Conservation (phyloP, 64 coral and sea anemone genomes). For the Acropora tenuis region DNA sequence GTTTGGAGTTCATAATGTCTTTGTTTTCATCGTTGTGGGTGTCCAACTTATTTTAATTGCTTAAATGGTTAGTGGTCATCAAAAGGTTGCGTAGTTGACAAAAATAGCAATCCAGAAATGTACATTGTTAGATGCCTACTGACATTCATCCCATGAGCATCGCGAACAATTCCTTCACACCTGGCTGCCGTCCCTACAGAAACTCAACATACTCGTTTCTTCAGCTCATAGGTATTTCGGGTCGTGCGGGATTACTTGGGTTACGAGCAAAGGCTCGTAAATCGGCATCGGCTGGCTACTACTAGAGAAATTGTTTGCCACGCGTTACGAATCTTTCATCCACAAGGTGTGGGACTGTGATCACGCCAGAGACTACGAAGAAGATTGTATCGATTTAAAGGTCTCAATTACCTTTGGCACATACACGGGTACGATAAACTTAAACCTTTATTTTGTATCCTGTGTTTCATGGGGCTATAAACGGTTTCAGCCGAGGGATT, state of each 20-base stretch:
- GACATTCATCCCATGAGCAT: too few relatives aligned
- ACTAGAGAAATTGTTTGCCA: slow-evolving; percentile 51
- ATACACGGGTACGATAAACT: slow-evolving; percentile 61
- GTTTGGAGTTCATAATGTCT: too few relatives aligned
- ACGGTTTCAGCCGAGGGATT: background rate
- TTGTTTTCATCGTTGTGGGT: too few relatives aligned
- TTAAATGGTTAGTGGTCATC: too few relatives aligned
- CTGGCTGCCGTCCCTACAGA: too few relatives aligned
- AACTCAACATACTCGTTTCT: too few relatives aligned
- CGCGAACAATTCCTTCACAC: too few relatives aligned
- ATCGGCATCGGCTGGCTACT: slow-evolving; percentile 28
- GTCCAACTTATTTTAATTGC: too few relatives aligned
- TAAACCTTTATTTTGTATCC: slow-evolving; percentile 7
- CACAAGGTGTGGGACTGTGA: slow-evolving; percentile 29
- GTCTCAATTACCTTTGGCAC: slow-evolving; percentile 60
- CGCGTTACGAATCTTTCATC: slow-evolving; percentile 37
- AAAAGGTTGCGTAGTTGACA: too few relatives aligned
- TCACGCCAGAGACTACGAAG: slow-evolving; percentile 41
- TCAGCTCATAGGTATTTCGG: too few relatives aligned
- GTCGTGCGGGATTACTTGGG: slow-evolving; percentile 6
- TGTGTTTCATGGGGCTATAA: background rate
- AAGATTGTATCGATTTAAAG: slow-evolving; percentile 21
- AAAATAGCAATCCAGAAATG: too few relatives aligned
- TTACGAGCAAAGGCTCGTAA: slow-evolving; percentile 29
- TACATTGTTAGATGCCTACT: too few relatives aligned